phyloP scores from a whole-genome alignment of 2,888 invertebrate genomes.

The Apotomis turbidana region DNA sequence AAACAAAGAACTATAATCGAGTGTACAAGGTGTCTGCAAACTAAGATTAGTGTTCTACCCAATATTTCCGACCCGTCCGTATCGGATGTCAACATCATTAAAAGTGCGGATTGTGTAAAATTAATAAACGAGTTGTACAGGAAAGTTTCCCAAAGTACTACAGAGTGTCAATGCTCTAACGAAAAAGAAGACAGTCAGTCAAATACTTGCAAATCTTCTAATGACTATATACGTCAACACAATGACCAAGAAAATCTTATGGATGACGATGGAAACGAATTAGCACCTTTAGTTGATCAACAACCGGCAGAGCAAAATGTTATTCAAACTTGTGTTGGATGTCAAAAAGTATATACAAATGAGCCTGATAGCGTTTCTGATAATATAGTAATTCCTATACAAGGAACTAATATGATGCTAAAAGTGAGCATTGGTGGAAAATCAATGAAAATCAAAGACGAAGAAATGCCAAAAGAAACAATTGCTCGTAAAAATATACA shows the following conservation, averaged over 20 bases:
- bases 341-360: background rate
- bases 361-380: conserved; percentile 48
- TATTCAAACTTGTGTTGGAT: conserved; percentile 10
- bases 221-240: conserved; percentile 32
- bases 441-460: conserved; percentile 24
- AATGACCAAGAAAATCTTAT: conserved; percentile 25
- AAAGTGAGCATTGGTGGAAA: conserved; percentile 57
- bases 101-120: conserved; percentile 58
- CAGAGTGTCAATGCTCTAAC: conserved; percentile 34
- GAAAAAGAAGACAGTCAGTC: conserved; percentile 34
- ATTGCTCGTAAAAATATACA: conserved; percentile 30
- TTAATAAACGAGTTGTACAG: conserved; percentile 60
- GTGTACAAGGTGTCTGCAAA: conserved; percentile 70
- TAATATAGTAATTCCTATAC: conserved; percentile 69
- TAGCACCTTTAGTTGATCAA: conserved; percentile 15
- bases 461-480: conserved; percentile 32
- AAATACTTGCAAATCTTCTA: conserved; percentile 30
- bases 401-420: conserved; percentile 76
- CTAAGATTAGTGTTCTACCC: conserved; percentile 76
- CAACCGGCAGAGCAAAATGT: conserved; percentile 2
- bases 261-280: conserved; percentile 2
- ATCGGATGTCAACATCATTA: conserved; percentile 68
- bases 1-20: conserved; percentile 52
- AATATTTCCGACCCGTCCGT: conserved; percentile 70
- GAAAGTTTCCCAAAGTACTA: conserved; percentile 48